Conservation (phyloP, 2,888 invertebrate species). For the Coronaproctus castanopsis region DNA sequence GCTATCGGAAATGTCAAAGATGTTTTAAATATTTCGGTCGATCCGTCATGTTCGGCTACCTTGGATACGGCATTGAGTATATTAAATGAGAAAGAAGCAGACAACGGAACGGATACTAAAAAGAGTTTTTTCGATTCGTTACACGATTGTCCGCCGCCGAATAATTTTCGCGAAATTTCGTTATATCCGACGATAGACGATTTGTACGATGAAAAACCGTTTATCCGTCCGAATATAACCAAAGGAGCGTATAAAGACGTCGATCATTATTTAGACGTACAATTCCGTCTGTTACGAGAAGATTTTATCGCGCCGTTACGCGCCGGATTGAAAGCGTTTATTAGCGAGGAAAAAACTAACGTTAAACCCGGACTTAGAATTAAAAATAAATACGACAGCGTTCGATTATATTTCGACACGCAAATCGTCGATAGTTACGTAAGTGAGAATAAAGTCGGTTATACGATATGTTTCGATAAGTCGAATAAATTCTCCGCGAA, state of each 20-base stretch:
- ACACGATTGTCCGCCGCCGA: constrained; percentile 24
- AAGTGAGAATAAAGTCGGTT: constrained; percentile 17
- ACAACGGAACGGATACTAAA: constrained; percentile 12
- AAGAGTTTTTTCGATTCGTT: constrained; percentile 26
- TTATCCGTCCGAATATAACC: constrained; percentile 36
- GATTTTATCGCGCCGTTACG: constrained; percentile 56
- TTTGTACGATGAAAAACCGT: constrained; percentile 27
- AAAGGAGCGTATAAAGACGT: constrained; percentile 40
- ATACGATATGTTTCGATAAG: constrained; percentile 15
- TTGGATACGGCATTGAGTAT: constrained; percentile 3
- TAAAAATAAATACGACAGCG: constrained; percentile 37
- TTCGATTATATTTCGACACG: constrained; percentile 38
- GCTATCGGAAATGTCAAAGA: constrained; percentile 19
- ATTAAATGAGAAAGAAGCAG: constrained; percentile 11
- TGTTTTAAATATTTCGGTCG: constrained; percentile 12
- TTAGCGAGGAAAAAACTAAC: no score
- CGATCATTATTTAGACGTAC: constrained; percentile 56
- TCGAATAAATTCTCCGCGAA: constrained; percentile 14
- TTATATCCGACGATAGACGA: constrained; percentile 34
- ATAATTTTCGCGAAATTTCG: constrained; percentile 32
- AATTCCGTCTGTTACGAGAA: constrained; percentile 54
- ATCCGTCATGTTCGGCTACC: no score
- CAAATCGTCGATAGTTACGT: constrained; percentile 5
- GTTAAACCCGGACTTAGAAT: not conserved
- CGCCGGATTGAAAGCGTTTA: constrained; percentile 30